Conservation (phyloP, 2,113 vertebrate genomes). For the Fukomys damarensis region DNA sequence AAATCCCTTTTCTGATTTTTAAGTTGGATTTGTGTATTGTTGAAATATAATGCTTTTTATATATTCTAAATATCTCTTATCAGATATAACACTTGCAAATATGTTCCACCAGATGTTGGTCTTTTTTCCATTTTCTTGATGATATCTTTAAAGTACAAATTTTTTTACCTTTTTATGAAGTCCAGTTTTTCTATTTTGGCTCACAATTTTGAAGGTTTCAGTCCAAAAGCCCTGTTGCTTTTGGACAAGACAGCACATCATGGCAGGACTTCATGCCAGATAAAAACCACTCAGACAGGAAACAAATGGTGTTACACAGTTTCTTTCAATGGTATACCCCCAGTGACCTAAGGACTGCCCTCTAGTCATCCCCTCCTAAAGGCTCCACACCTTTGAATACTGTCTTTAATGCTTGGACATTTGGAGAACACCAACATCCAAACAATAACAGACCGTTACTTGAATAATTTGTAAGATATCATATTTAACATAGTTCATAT, state of each 20-base stretch:
- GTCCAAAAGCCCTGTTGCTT: neutral
- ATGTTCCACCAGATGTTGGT: conserved; percentile 11
- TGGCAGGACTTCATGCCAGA: neutral
- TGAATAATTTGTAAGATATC: conserved; percentile 14
- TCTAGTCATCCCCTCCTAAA: too few relatives aligned
- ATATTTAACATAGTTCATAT: conserved; percentile 4
- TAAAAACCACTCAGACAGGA: neutral
- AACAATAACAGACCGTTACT: neutral
- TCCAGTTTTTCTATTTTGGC: neutral
- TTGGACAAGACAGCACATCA: neutral
- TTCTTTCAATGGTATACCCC: neutral
- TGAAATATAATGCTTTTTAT: conserved; percentile 3
- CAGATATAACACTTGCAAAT: conserved; percentile 15
- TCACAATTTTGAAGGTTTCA: neutral
- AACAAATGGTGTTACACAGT: neutral
- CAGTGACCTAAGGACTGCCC: neutral
- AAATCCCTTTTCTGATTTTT: conserved; percentile 37
- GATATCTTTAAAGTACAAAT: neutral
- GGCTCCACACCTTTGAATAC: neutral
- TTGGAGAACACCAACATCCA: neutral
- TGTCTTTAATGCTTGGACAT: neutral
- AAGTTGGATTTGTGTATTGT: conserved; percentile 31
- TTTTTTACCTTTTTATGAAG: conserved; percentile 28
- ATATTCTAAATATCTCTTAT: conserved; percentile 1
- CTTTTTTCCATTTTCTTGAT: conserved; percentile 30